These are phyloP conservation scores for Pollachius pollachius DNA, from an alignment of 2,113 vertebrate genomes.

Conservation along the genomic window DNA sequence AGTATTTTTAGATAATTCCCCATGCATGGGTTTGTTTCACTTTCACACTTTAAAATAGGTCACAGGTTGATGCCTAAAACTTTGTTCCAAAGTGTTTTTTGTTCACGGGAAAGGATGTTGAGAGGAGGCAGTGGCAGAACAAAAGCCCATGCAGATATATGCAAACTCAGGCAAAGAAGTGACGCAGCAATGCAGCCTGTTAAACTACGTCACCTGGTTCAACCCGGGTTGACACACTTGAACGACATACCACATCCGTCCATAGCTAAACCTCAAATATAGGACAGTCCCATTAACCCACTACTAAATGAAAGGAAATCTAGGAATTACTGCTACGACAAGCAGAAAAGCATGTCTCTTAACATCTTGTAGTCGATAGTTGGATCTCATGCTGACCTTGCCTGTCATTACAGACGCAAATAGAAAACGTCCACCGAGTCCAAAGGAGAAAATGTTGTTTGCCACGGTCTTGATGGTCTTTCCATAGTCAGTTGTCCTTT, in stretches of 20 bases:
- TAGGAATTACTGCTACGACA: no score
- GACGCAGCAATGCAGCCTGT: not conserved
- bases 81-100: no score
- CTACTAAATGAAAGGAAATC: no score
- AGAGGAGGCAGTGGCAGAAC: not conserved
- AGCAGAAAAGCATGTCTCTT: no score
- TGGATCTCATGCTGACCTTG: slow-evolving; percentile 67
- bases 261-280: no score
- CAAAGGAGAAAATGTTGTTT: slow-evolving; percentile 86
- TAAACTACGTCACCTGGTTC: not conserved
- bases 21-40: no score
- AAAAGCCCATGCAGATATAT: not conserved
- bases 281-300: no score
- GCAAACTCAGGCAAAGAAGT: not conserved
- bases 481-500: slow-evolving; percentile 81
- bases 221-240: no score
- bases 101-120: not conserved
- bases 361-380: not conserved
- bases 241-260: no score
- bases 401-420: slow-evolving; percentile 92
- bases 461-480: slow-evolving; percentile 79
- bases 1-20: no score
- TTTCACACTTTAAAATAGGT: no score
- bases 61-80: no score
- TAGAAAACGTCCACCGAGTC: slow-evolving; percentile 86